These are phyloP conservation scores for Bradypodion pumilum DNA, from an alignment of 2,797 vertebrate species.

Conservation along the genomic window DNA sequence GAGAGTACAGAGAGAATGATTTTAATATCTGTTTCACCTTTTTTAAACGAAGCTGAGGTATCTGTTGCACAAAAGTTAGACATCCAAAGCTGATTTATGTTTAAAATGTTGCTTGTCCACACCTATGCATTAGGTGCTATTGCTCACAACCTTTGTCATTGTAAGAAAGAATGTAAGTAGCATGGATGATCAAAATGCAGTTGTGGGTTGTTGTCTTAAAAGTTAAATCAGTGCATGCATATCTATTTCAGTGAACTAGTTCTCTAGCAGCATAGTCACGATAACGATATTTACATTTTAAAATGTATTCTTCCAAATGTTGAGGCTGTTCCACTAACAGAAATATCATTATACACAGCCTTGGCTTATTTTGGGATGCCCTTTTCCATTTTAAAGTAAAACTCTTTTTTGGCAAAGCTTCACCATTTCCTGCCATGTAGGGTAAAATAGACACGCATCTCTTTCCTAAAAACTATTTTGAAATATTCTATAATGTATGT, in stretches of 20 bases:
- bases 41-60: not conserved
- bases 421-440: slow-evolving; percentile 31
- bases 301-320: accelerated
- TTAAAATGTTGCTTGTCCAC: not conserved
- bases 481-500: not conserved
- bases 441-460: slow-evolving; percentile 40
- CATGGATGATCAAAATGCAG: accelerated
- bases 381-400: slow-evolving; percentile 32
- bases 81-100: slow-evolving; percentile 2
- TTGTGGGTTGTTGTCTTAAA: not conserved
- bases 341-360: accelerated
- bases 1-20: accelerated
- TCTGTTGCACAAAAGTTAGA: slow-evolving; percentile 27
- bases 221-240: not conserved
- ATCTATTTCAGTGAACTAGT: not conserved
- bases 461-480: not conserved
- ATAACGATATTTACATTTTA: not conserved
- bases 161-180: slow-evolving; percentile 22
- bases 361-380: slow-evolving; percentile 27
- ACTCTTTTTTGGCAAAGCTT: slow-evolving; percentile 27
- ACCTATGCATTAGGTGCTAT: slow-evolving; percentile 12
- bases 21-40: not conserved
- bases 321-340: not conserved
- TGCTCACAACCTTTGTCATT: not conserved
- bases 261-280: not conserved